Conservation (phyloP, 2,797 vertebrate species). For the Pseudotriccus pelzelni region DNA sequence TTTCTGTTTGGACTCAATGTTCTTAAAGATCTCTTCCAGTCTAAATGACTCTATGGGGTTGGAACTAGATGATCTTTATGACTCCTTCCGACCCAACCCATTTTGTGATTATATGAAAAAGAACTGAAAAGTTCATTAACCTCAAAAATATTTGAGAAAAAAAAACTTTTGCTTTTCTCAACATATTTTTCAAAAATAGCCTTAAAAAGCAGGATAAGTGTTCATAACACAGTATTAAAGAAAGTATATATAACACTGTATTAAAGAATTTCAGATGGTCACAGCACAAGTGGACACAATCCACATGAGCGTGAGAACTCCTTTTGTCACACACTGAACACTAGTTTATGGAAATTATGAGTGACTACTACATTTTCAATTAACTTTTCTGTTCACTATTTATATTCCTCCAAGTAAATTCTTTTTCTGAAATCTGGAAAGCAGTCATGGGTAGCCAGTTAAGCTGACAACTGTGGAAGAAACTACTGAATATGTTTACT, state of each 20-base stretch:
- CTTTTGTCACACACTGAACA: not conserved
- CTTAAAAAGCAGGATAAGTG: not conserved
- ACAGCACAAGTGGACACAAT: not conserved
- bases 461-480: not conserved
- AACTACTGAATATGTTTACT: not conserved
- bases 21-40: not conserved
- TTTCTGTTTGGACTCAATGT: not conserved
- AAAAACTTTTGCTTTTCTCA: not conserved
- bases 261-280: not conserved
- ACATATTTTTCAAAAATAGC: not conserved
- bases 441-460: not conserved
- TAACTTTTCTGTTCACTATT: not conserved
- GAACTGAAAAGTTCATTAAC: not conserved
- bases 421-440: not conserved
- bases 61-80: not conserved
- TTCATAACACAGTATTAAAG: not conserved
- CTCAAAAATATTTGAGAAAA: not conserved
- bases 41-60: not conserved
- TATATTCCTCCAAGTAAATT: not conserved
- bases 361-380: not conserved
- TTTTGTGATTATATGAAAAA: not conserved
- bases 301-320: not conserved
- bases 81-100: not conserved
- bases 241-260: not conserved
- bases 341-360: not conserved